Evolutionary conservation across 2,888 invertebrate genomes (phyloP), one percentile per base, ranked within the genome.

Genomic region (Dicranocentrus wangi): DNA sequence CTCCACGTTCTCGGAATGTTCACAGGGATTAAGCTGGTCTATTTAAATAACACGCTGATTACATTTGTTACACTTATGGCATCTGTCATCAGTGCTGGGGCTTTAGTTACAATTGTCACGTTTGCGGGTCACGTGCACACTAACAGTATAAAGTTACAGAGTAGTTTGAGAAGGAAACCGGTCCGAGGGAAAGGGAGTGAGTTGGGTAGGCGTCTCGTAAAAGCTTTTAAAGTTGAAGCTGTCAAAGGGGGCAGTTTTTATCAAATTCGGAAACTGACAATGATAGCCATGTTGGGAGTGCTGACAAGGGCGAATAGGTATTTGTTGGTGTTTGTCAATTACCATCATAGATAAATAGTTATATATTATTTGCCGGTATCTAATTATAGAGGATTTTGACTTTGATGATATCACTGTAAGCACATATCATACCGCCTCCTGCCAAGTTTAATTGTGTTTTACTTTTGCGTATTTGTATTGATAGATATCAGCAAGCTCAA

Each of bases 121-220:
- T 47, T 43, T 15, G 66, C 66, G 15, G 66, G 47, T 17, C 15
- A 47, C 21, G 66, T 66, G 2, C 43, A 66, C 47, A 42, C 19
- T 23, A 42, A 1, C 1, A 21, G 43, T 47, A 5, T 66, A 2
- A 15, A 43, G 1, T 66, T 42, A n/a, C 39, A 23, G 66, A 19
- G 25, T 15, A 19, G 23, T 5, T 23, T 23, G 25, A n/a, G 5
- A 39, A 63, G 63, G n/a, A 19, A 39, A 66, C 10, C 13, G 25
- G 43, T 21, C 39, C 15, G n/a, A n/a, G 47, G 5, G 47, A 10
- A 47, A 17, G 17, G 17, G 17, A 39, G 10, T 8, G 21, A n/a
- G 13, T 19, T 32, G 32, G 15, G 2, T 8, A 21, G 66, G n/a
- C 3, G 19, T 17, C 2, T 66, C 1, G 8, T 47, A 15, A 66